phyloP scores from a whole-genome alignment of 2,888 invertebrate genomes.

The Dorcus parallelipipedus region DNA sequence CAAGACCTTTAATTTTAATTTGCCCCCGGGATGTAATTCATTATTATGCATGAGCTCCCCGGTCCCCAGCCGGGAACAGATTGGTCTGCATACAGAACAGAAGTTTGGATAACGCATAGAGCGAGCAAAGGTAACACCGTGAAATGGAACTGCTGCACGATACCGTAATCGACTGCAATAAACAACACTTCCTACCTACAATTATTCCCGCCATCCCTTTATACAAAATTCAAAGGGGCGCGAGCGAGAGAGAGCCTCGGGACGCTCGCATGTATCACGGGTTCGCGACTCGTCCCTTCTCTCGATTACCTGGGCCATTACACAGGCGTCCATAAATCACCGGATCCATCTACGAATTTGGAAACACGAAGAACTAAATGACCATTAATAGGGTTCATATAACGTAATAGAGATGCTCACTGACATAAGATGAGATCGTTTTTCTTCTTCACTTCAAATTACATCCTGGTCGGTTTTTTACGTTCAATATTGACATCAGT shows the following conservation, averaged over 20 bases:
- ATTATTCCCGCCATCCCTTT: slow-evolving; percentile 26
- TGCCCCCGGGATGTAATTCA: slow-evolving; percentile 52
- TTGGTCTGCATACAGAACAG: slow-evolving; percentile 48
- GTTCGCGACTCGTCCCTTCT: slow-evolving; percentile 6
- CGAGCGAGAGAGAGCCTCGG: neutral
- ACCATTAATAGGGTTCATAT: slow-evolving; percentile 18
- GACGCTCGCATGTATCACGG: neutral
- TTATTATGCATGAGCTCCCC: slow-evolving; percentile 52
- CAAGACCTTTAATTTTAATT: slow-evolving; percentile 52
- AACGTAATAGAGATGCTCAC: slow-evolving; percentile 12
- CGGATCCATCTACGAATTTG: slow-evolving; percentile 20
- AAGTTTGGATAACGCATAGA: slow-evolving; percentile 45
- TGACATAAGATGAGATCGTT: neutral
- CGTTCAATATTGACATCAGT: too few species aligned
- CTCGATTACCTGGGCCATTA: slow-evolving; percentile 27
- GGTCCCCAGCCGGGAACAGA: slow-evolving; percentile 44
- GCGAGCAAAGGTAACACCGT: slow-evolving; percentile 34
- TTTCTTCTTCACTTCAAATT: too few species aligned
- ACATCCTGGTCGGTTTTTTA: too few species aligned
- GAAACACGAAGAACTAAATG: slow-evolving; percentile 26
- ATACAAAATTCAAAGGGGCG: slow-evolving; percentile 27
- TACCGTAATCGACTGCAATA: slow-evolving; percentile 25
- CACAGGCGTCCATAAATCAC: slow-evolving; percentile 22
- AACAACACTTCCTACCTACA: slow-evolving; percentile 25
- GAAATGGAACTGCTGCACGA: slow-evolving; percentile 35